Conservation (phyloP, 2,888 invertebrate species). For the Acleris sparsana region DNA sequence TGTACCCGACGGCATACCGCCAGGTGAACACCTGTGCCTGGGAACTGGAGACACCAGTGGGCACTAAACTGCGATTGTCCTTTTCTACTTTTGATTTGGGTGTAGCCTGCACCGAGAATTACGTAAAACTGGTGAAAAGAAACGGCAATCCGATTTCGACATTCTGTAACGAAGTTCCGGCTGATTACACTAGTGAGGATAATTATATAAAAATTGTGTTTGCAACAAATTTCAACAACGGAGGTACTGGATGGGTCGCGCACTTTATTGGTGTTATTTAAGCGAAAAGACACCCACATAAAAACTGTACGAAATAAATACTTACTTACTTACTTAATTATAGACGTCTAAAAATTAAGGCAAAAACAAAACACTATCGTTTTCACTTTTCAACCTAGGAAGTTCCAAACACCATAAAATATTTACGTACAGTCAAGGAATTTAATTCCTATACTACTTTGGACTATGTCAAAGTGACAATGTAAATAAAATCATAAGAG, state of each 20-base stretch:
- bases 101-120: conserved; percentile 85
- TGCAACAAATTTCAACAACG: conserved; percentile 86
- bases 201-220: conserved; percentile 85
- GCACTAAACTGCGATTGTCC: conserved; percentile 56
- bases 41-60: conserved; percentile 67
- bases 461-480: too few species aligned
- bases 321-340: too few species aligned
- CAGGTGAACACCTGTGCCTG: conserved; percentile 64
- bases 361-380: too few species aligned
- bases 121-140: conserved; percentile 85
- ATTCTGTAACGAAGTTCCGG: conserved; percentile 83
- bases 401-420: too few species aligned
- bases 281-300: background rate
- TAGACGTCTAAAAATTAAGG: too few species aligned
- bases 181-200: conserved; percentile 76
- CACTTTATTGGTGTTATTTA: conserved; percentile 53
- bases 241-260: conserved; percentile 88
- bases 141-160: conserved; percentile 64
- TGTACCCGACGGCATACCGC: conserved; percentile 68
- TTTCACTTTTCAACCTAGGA: too few species aligned
- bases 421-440: too few species aligned
- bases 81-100: conserved; percentile 86
- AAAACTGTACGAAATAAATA: background rate
- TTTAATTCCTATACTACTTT: too few species aligned
- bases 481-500: too few species aligned